A percentile compares a stretch with the other conserved stretches of the same genome.
Conservation (phyloP, 2,888 invertebrate species). For the Augochlorella aurata region DNA sequence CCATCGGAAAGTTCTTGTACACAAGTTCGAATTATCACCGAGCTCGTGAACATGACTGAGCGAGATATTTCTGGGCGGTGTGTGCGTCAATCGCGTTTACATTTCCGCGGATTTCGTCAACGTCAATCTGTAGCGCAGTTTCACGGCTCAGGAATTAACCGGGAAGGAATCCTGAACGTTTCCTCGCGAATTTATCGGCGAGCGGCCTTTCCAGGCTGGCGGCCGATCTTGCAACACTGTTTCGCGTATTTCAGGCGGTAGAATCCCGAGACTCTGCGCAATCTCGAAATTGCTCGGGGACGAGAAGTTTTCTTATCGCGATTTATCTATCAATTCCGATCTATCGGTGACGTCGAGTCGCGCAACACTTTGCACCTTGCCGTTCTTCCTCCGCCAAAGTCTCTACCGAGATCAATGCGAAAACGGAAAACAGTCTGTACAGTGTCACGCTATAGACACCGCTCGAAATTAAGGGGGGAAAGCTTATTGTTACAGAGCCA, state of each 20-base stretch:
- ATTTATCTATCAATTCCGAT: conserved; percentile 5
- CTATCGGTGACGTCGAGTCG: conserved; percentile 18
- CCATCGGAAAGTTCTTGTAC: background rate
- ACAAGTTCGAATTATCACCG: background rate
- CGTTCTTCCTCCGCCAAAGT: too few species aligned
- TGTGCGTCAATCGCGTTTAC: background rate
- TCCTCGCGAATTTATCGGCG: conserved; percentile 4
- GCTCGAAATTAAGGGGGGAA: background rate
- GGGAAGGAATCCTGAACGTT: background rate
- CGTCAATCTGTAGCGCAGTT: conserved; percentile 1
- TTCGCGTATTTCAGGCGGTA: background rate
- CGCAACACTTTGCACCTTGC: too few species aligned
- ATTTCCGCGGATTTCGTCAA: conserved; percentile 10
- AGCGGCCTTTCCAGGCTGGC: background rate
- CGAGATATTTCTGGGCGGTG: conserved; percentile 1
- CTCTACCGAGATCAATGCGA: background rate
- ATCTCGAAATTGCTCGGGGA: background rate
- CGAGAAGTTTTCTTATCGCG: background rate
- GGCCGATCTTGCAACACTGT: conserved; percentile 14
- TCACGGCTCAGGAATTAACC: background rate
- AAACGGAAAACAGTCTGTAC: conserved; percentile 12
- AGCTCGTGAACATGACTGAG: background rate
- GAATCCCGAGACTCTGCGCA: background rate
- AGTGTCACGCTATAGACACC: conserved; percentile 20
- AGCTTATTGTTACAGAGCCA: conserved; percentile 47